Evolutionary conservation across 1,140 invertebrate species (phyloP).

Genomic region (Diprion similis): DNA sequence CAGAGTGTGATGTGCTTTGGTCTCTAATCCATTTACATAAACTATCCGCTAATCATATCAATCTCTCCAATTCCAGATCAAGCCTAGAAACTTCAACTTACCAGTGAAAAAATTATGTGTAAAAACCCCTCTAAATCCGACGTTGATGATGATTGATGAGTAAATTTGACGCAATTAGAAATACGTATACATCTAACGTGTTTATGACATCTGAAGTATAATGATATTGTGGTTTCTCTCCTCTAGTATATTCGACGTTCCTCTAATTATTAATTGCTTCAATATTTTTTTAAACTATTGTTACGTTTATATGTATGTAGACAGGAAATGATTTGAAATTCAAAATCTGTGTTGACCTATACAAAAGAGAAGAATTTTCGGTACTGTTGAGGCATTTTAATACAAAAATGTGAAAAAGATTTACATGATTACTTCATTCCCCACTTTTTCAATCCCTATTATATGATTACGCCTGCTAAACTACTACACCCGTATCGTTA

Average conservation of each 20-base stretch:
- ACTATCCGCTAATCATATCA: slow-evolving; percentile 47
- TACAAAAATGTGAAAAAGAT: slow-evolving; percentile 41
- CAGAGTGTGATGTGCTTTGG: slow-evolving; percentile 23
- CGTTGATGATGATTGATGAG: slow-evolving; percentile 32
- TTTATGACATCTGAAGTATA: not conserved
- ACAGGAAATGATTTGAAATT: slow-evolving; percentile 28
- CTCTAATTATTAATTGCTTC: slow-evolving; percentile 34
- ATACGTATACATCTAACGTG: not conserved
- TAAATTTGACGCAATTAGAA: not conserved
- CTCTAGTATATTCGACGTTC: slow-evolving; percentile 22
- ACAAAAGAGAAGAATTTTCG: slow-evolving; percentile 44
- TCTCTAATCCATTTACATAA: slow-evolving; percentile 32
- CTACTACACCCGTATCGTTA: no score
- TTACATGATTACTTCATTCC: not conserved
- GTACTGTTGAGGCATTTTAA: slow-evolving; percentile 54
- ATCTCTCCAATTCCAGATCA: slow-evolving; percentile 54
- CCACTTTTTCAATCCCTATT: not conserved
- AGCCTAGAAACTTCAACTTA: slow-evolving; percentile 42
- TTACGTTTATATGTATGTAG: slow-evolving; percentile 47
- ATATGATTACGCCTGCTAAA: not conserved
- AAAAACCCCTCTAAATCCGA: slow-evolving; percentile 22
- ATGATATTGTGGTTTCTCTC: slow-evolving; percentile 9
- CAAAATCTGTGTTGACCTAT: slow-evolving; percentile 33
- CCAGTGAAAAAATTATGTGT: slow-evolving; percentile 28
- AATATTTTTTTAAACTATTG: slow-evolving; percentile 45